phyloP scores from a whole-genome alignment of 2,113 vertebrate species.

The Phalacrocorax brasilianus region DNA sequence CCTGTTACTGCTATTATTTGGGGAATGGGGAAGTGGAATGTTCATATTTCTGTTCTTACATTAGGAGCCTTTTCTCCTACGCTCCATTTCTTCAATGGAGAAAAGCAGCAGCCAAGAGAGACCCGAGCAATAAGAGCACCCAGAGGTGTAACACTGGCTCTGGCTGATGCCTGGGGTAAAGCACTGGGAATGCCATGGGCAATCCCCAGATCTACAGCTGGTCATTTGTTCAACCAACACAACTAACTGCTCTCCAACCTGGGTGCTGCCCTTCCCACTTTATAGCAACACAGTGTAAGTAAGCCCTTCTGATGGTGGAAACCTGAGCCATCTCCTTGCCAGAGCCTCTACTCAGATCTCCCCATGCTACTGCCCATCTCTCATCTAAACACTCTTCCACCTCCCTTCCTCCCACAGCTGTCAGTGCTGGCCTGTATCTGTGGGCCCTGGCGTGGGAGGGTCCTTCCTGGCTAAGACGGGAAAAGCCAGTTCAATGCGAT shows the following conservation, averaged over 20 bases:
- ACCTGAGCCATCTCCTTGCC: not conserved
- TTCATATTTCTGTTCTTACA: not conserved
- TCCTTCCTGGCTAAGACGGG: not conserved
- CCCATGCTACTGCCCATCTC: not conserved
- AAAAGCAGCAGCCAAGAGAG: not conserved
- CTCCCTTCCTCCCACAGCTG: not conserved
- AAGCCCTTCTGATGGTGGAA: not conserved
- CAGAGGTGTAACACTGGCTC: not conserved
- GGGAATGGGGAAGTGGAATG: too few relatives aligned
- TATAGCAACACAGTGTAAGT: not conserved
- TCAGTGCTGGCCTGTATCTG: not conserved
- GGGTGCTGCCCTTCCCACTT: not conserved
- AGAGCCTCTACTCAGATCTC: not conserved
- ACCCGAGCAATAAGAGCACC: not conserved
- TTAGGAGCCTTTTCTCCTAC: not conserved
- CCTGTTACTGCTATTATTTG: not conserved
- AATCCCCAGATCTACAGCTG: not conserved
- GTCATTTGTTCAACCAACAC: not conserved
- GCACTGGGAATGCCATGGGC: not conserved
- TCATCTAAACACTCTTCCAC: not conserved
- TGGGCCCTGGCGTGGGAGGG: not conserved
- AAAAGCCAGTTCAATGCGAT: not conserved
- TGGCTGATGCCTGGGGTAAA: not conserved
- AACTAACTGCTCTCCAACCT: not conserved
- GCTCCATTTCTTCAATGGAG: not conserved